A percentile compares a stretch with the other conserved stretches of the same genome.
Evolutionary conservation across 1,140 invertebrate species (phyloP).

Genomic region (Caenorhabditis inopinata): DNA sequence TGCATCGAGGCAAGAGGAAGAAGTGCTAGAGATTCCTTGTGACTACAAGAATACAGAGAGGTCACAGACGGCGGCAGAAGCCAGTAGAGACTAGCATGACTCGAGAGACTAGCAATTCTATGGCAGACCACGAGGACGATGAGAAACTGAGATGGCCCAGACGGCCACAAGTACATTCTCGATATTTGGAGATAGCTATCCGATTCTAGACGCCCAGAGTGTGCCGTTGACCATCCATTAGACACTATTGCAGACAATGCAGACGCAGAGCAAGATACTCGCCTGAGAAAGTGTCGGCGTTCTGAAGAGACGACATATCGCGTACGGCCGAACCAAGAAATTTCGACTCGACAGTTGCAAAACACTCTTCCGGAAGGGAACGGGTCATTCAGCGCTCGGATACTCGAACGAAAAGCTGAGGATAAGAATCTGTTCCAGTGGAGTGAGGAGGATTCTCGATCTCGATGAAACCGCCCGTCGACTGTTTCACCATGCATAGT

Average conservation of each 20-base stretch:
- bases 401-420: too few species aligned
- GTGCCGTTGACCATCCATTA: slow-evolving; percentile 3
- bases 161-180: not conserved
- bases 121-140: not conserved
- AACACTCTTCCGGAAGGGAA: too few species aligned
- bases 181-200: not conserved
- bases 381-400: too few species aligned
- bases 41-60: not conserved
- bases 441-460: too few species aligned
- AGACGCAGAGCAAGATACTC: not conserved
- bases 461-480: too few species aligned
- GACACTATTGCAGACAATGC: not conserved
- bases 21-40: not conserved
- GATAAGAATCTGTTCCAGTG: too few species aligned
- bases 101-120: not conserved
- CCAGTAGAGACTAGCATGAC: not conserved
- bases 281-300: not conserved
- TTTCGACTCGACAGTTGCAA: too few species aligned
- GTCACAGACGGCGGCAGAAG: not conserved
- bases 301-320: too few species aligned
- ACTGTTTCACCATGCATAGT: too few species aligned
- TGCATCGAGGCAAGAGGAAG: not conserved
- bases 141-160: not conserved
- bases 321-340: too few species aligned
- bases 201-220: not conserved